Base-by-base conservation (phyloP, 2,797 vertebrate genomes). In the Buceros bicornis region DNA sequence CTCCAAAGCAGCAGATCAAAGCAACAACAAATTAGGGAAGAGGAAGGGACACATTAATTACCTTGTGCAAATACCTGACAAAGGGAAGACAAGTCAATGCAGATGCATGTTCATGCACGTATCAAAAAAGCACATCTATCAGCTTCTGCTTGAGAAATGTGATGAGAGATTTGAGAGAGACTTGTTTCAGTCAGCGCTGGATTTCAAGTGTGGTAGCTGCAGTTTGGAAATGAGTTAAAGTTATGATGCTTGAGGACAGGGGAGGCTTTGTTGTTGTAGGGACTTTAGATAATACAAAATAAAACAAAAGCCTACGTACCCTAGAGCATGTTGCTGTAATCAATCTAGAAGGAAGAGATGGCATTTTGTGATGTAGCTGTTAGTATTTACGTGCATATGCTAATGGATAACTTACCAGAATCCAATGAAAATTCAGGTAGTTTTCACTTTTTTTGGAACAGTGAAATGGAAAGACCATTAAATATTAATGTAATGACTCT, bases 91-190 rank as follows among this genome's bases (percentile, higher is more conserved):
- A 4, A 21, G 29, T 20, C 26, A 61, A 40, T 3, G 26, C 33
- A 85, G 31, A 5, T 24, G 2, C 37, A 2, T 47, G 16, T n/a
- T 26, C 16, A 1, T 83, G 77, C 22, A 16, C 6, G 0, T 15
- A 7, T 10, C 26, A 26, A 17, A 51, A 56, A 65, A 66, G 3
- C 24, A 31, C 28, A 24, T 50, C 20, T 51, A 0, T 15, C 40
- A 5, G 22, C 42, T 47, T 43, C 10, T 31, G 40, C 42, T 56
- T 47, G 9, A 64, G 47, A 50, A n/a, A 29, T 25, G 53, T 4
- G 42, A n/a, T 47, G 40, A 33, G 56, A 3, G 31, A 3, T 13
- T 78, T 53, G 48, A 31, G 24, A 53, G 83, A 33, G 42, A 14
- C 56, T 22, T 0, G 4, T 60, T 70, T 62, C 42, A 26, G 5